phyloP scores from a whole-genome alignment of 2,113 vertebrate species.

The Podiceps cristatus region DNA sequence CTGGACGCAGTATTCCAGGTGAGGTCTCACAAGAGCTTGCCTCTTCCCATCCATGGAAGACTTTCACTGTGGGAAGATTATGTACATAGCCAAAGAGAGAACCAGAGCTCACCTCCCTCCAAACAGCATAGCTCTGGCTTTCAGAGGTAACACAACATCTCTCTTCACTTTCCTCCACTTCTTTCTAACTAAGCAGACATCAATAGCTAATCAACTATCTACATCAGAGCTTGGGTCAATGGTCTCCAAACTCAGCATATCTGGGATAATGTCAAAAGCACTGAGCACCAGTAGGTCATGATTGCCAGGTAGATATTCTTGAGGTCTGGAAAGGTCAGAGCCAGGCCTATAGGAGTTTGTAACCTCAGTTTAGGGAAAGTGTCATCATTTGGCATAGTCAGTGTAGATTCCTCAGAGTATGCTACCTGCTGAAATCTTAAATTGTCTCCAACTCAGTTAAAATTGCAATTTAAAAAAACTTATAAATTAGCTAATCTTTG shows the following conservation, averaged over 20 bases:
- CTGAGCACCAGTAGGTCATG: rapidly evolving
- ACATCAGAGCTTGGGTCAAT: neutral
- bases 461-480: neutral
- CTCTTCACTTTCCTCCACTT: neutral
- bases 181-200: neutral
- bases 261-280: neutral
- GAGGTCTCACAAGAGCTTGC: too few species aligned
- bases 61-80: neutral
- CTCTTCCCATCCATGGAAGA: neutral
- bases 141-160: rapidly evolving
- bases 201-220: neutral
- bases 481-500: neutral
- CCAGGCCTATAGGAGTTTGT: neutral
- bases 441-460: neutral
- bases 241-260: neutral
- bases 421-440: neutral
- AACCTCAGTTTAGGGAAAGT: neutral
- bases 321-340: neutral
- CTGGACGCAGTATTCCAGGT: too few species aligned
- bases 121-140: neutral
- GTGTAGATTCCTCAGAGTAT: neutral
- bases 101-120: neutral
- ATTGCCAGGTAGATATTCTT: neutral
- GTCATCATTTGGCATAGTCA: neutral
- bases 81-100: neutral